Percentiles rank a stretch among this genome's conserved stretches.
Conservation (phyloP, 2,888 invertebrate species). For the Drosophila mettleri region DNA sequence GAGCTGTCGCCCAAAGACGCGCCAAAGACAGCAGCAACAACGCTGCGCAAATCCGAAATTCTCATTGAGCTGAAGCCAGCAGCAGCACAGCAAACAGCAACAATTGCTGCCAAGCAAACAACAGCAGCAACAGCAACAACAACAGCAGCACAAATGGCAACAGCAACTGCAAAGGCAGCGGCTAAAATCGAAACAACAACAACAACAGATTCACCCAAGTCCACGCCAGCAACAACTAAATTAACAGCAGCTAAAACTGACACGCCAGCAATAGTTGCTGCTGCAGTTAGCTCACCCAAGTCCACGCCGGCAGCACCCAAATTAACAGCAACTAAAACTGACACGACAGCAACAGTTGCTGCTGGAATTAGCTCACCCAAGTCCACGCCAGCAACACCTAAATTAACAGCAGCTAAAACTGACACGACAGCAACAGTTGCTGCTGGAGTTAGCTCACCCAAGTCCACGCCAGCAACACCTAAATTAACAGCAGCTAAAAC, state of each 20-base stretch:
- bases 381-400: neutral
- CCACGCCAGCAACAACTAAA: neutral
- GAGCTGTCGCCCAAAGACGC: constrained; percentile 22
- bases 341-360: neutral
- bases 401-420: neutral
- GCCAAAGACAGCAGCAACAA: constrained; percentile 37
- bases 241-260: neutral
- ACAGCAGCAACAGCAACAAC: constrained; percentile 24
- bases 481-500: neutral
- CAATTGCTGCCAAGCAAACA: constrained; percentile 3
- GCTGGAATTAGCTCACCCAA: too few species aligned
- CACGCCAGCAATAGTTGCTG: neutral
- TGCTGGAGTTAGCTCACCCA: neutral
- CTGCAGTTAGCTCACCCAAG: neutral
- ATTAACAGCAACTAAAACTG: neutral
- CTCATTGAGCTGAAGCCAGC: constrained; percentile 46
- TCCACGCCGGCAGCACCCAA: constrained; percentile 1
- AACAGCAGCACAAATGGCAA: neutral
- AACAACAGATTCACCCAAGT: constrained; percentile 4
- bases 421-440: neutral
- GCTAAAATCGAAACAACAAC: neutral
- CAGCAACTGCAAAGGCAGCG: neutral
- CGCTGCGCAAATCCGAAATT: constrained; percentile 36
- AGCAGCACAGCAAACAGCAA: constrained; percentile 11
- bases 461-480: constrained; percentile 25